Evolutionary conservation across 2,113 vertebrate species (phyloP).

Genomic region (Cryptomyrus ogoouensis): DNA sequence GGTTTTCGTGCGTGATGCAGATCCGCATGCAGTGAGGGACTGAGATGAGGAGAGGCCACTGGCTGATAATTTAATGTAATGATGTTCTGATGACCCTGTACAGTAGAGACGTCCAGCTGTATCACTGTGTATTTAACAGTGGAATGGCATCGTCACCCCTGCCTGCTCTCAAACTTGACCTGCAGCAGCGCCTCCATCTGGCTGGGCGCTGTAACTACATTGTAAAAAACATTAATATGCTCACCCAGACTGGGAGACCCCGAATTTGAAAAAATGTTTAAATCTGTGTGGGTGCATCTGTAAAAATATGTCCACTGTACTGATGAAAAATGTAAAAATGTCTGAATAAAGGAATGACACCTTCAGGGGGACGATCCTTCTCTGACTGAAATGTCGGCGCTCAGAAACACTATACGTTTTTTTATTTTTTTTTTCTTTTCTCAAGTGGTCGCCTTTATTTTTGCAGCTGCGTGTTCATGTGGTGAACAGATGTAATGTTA

Average conservation of each 20-base stretch:
- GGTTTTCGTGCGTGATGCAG: not conserved
- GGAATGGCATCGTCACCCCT: not conserved
- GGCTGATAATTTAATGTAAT: not conserved
- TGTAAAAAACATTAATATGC: not conserved
- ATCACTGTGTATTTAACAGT: not conserved
- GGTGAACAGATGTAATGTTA: not conserved
- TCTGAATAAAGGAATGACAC: not conserved
- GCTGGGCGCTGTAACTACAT: not conserved
- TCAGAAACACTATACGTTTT: not conserved
- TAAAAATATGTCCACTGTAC: not conserved
- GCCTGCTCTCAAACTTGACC: not conserved
- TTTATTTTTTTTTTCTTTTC: not conserved
- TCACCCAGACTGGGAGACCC: not conserved
- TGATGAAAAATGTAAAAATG: not conserved
- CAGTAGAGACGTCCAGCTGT: not conserved
- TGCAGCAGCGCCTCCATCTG: not conserved
- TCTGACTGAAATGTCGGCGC: not conserved
- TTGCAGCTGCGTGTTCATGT: not conserved
- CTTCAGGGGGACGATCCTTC: not conserved
- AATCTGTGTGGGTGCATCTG: not conserved
- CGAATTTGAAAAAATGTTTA: not conserved
- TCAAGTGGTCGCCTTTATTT: not conserved
- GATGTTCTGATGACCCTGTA: not conserved
- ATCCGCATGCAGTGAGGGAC: not conserved
- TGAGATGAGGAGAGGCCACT: not conserved